Base-by-base conservation (phyloP, 2,888 invertebrate species). In the Sepiola atlantica region DNA sequence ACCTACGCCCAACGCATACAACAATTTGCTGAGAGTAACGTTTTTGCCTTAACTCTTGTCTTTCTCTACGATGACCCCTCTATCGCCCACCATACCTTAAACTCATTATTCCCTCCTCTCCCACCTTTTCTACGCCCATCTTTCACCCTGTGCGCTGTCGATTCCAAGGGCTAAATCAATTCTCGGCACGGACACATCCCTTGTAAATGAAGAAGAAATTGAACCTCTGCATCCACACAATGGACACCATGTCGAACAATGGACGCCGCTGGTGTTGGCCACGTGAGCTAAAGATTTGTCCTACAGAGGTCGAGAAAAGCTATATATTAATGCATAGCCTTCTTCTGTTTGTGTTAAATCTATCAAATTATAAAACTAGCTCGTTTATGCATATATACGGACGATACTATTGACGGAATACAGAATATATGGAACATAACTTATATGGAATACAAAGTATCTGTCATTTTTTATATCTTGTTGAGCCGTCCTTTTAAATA, bases 151-250 rank as follows among this genome's bases (percentile, higher is more conserved):
- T n/a, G n/a, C 77, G 14, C n/a, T 77, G 77, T 77, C n/a, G n/a
- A n/a, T 77, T 77, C 77, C 77, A 77, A 77, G 77, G n/a, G 77
- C n/a, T 77, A 77, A 77, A 77, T 77, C n/a, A n/a, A 77, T n/a
- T 77, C 77, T 77, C n/a, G n/a, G n/a, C 77, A 77, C 77, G 77
- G n/a, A 32, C n/a, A 77, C n/a, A 77, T 77, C 10, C 16, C 18
- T n/a, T n/a, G n/a, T 16, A 32, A 32, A 77, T 4, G n/a, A 16
- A 77, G 21, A 32, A 32, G n/a, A 77, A 77, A 16, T 16, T 16
- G n/a, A 4, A 14, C 77, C n/a, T 16, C 77, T 6, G 16, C 32
- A 61, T 28, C 10, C 61, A 32, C 14, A 77, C 77, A 77, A 77
- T 77, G 4, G 77, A 32, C 77, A 77, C n/a, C 3, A n/a, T 12